phyloP scores from a whole-genome alignment of 2,113 vertebrate species.

The Dicentrarchus labrax region DNA sequence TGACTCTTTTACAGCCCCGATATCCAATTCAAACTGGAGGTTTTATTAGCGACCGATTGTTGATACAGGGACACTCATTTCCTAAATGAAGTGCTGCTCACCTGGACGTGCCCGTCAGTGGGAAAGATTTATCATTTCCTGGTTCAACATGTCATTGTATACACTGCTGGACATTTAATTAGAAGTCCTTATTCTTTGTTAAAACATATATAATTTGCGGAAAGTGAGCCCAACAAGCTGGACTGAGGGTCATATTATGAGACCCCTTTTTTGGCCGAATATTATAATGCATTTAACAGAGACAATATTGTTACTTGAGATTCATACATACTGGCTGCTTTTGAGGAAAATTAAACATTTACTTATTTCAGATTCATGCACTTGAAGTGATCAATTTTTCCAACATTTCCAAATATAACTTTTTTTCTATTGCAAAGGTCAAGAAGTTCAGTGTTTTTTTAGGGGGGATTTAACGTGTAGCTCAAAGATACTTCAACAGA shows the following conservation, averaged over 20 bases:
- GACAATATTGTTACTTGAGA: constrained; percentile 31
- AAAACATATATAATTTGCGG: constrained; percentile 57
- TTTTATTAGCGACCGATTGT: constrained; percentile 77
- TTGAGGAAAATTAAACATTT: constrained; percentile 30
- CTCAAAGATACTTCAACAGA: constrained; percentile 10
- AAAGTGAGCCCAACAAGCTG: constrained; percentile 50
- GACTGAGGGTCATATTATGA: constrained; percentile 25
- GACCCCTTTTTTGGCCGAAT: constrained; percentile 2
- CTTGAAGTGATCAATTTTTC: constrained; percentile 1
- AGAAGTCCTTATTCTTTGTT: constrained; percentile 54
- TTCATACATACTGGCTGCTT: constrained; percentile 21
- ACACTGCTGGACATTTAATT: constrained; percentile 63
- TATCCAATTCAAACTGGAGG: constrained; percentile 70
- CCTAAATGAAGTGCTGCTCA: constrained; percentile 75
- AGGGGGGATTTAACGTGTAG: neutral
- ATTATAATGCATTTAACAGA: constrained; percentile 46
- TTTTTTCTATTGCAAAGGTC: constrained; percentile 26
- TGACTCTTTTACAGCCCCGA: constrained; percentile 81
- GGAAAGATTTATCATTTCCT: constrained; percentile 69
- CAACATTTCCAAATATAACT: neutral
- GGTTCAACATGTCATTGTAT: constrained; percentile 65
- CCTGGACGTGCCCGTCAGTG: constrained; percentile 63
- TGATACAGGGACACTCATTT: constrained; percentile 76
- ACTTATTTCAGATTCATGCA: constrained; percentile 1
- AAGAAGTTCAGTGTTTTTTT: constrained; percentile 19